These are phyloP conservation scores for Chaenodraco wilsoni DNA, from an alignment of 2,797 vertebrate genomes.

Conservation along the genomic window DNA sequence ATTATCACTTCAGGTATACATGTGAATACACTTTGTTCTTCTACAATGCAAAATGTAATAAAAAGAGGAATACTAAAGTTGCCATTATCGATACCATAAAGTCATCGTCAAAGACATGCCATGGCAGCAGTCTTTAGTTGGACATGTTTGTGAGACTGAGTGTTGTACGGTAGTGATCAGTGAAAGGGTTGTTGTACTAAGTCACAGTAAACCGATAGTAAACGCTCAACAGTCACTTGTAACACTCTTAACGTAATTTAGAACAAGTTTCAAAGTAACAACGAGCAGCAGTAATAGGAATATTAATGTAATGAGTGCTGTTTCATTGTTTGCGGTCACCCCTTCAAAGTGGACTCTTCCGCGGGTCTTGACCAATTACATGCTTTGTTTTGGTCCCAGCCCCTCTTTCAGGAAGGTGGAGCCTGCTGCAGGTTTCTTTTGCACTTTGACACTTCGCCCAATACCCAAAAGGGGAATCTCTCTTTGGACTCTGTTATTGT, in stretches of 20 bases:
- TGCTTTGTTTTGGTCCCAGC: conserved; percentile 58
- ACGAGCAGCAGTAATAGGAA: neutral
- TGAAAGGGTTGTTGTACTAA: neutral
- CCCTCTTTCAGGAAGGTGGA: conserved; percentile 21
- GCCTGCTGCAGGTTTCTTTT: neutral
- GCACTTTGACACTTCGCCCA: conserved; percentile 32
- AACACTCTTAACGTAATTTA: neutral
- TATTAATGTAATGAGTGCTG: accelerated
- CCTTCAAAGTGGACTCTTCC: conserved; percentile 44
- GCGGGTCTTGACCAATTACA: conserved; percentile 49
- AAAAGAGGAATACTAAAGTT: neutral
- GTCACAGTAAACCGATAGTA: neutral
- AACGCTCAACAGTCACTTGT: neutral
- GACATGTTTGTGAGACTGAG: neutral
- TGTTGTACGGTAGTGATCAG: neutral
- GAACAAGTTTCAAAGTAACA: accelerated
- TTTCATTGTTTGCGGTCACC: neutral
- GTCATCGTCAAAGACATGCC: neutral
- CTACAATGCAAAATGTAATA: neutral
- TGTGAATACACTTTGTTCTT: neutral
- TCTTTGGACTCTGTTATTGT: too few species aligned
- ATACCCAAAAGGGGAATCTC: neutral
- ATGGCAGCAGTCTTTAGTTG: neutral
- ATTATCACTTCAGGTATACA: neutral
- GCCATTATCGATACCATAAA: neutral